These are phyloP conservation scores for Agonum fuliginosum DNA, from an alignment of 2,888 invertebrate genomes.

Conservation along the genomic window DNA sequence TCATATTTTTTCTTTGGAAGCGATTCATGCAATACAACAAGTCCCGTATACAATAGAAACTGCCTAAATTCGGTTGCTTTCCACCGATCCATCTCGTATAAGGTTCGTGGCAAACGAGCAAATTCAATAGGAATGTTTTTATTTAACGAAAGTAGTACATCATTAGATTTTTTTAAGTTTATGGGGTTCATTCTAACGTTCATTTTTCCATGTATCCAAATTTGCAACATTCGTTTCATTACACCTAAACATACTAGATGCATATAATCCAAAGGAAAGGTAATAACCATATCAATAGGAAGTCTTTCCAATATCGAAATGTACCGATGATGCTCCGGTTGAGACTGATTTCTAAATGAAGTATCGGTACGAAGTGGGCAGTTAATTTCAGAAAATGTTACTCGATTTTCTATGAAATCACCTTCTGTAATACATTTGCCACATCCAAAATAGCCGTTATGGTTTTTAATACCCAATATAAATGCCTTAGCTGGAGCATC, in stretches of 20 bases:
- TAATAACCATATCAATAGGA: conserved; percentile 61
- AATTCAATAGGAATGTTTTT: conserved; percentile 62
- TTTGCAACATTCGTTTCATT: conserved; percentile 61
- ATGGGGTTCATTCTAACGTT: conserved; percentile 49
- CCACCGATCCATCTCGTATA: conserved; percentile 62
- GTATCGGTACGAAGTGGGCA: conserved; percentile 55
- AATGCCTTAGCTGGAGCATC: conserved; percentile 63
- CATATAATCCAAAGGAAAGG: conserved; percentile 60
- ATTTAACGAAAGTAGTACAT: conserved; percentile 28
- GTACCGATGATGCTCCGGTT: conserved; percentile 61
- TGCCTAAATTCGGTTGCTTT: conserved; percentile 64
- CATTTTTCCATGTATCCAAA: conserved; percentile 53
- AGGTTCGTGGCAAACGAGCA: conserved; percentile 62
- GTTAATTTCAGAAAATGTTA: conserved; percentile 49
- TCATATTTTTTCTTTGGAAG: conserved; percentile 59
- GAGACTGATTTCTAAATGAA: conserved; percentile 52
- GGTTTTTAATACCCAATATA: conserved; percentile 61
- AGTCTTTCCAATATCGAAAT: conserved; percentile 61
- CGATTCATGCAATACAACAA: conserved; percentile 61
- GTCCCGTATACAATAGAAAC: conserved; percentile 64
- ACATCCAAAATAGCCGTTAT: conserved; percentile 63
- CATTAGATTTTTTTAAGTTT: conserved; percentile 7
- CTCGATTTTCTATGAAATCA: conserved; percentile 51
- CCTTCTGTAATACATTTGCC: conserved; percentile 61
- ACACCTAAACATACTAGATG: conserved; percentile 63